Percentiles rank a stretch among this genome's conserved stretches.
phyloP scores from a whole-genome alignment of 2,888 invertebrate species.

The Philereme vetulata region DNA sequence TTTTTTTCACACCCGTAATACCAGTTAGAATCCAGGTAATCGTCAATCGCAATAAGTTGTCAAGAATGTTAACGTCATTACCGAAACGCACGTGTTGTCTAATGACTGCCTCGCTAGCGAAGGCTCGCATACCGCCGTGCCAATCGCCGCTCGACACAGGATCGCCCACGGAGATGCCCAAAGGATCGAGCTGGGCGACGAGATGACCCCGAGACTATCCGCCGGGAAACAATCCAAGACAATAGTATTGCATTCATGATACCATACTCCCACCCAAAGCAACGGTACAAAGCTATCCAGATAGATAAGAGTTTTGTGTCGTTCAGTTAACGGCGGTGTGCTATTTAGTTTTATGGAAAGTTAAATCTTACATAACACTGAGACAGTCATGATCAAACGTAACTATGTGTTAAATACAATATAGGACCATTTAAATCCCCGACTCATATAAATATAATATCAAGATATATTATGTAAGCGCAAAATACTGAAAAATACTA shows the following conservation, averaged over 20 bases:
- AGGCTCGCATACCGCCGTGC: constrained; percentile 78
- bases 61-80: constrained; percentile 58
- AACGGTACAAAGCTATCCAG: constrained; percentile 8
- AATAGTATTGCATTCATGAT: constrained; percentile 27
- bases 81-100: constrained; percentile 82
- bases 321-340: constrained; percentile 1
- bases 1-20: constrained; percentile 9
- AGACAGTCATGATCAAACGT: background rate
- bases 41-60: constrained; percentile 57
- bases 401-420: background rate
- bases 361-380: background rate
- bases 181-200: constrained; percentile 95
- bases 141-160: constrained; percentile 79
- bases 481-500: constrained; percentile 29
- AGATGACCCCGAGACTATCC: constrained; percentile 95
- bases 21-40: constrained; percentile 58
- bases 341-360: constrained; percentile 9
- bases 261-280: constrained; percentile 21
- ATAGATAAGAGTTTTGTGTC: constrained; percentile 1
- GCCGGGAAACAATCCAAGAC: constrained; percentile 43
- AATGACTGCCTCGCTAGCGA: constrained; percentile 80
- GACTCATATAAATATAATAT: constrained; percentile 22
- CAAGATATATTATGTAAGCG: constrained; percentile 33
- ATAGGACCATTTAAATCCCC: background rate
- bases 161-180: constrained; percentile 92